Percentiles rank a stretch among this genome's conserved stretches.
Conservation (phyloP, 2,797 vertebrate species). For the Distichodus sexfasciatus region DNA sequence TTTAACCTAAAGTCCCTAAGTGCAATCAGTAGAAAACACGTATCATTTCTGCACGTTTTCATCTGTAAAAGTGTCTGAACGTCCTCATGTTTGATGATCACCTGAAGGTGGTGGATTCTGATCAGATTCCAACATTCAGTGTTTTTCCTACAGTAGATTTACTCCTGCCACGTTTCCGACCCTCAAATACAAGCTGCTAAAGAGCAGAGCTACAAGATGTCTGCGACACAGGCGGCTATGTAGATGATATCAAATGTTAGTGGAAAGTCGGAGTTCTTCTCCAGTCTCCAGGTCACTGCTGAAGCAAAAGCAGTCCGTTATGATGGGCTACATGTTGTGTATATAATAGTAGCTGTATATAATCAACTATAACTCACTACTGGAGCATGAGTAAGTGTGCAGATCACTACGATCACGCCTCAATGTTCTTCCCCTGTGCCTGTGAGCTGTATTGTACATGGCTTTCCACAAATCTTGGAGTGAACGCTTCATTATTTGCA, state of each 20-base stretch:
- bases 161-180: background rate
- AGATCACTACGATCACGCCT: background rate
- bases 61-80: too few species aligned
- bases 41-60: too few species aligned
- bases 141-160: background rate
- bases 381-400: conserved; percentile 26
- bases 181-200: conserved; percentile 2
- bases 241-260: background rate
- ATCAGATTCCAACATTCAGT: too few species aligned
- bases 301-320: background rate
- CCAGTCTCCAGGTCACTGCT: background rate
- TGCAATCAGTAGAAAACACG: too few species aligned
- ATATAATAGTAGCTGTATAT: too few species aligned
- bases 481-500: background rate
- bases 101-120: too few species aligned
- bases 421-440: background rate
- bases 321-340: background rate
- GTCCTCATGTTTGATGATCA: too few species aligned
- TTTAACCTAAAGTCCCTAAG: too few species aligned
- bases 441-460: conserved; percentile 13
- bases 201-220: background rate
- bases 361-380: conserved; percentile 2
- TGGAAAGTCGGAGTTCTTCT: too few species aligned
- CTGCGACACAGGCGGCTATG: too few species aligned
- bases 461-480: background rate